Evolutionary conservation across 2,113 vertebrate species (phyloP).

Genomic region (Monarcha castaneiventris): DNA sequence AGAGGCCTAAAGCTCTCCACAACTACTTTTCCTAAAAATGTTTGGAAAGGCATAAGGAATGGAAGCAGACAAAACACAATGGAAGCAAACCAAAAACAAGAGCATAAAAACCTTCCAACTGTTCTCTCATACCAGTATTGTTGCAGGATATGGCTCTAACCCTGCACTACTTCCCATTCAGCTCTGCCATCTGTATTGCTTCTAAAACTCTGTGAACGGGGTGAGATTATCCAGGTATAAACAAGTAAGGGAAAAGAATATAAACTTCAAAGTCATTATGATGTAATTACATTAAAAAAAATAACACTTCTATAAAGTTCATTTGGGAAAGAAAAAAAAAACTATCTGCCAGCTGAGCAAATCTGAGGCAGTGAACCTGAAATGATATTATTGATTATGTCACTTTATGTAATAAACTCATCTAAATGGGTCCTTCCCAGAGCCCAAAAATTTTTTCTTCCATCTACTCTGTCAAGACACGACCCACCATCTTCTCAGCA

Average conservation of each 20-base stretch:
- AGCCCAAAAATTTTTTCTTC: neutral
- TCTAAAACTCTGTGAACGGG: neutral
- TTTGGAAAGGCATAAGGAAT: neutral
- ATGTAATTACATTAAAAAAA: neutral
- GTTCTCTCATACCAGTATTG: neutral
- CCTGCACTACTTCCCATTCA: neutral
- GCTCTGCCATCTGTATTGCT: neutral
- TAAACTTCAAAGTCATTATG: neutral
- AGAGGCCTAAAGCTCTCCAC: neutral
- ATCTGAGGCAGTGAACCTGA: neutral
- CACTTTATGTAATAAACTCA: neutral
- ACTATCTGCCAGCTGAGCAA: neutral
- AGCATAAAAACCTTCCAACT: neutral
- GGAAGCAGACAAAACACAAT: neutral
- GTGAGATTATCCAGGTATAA: neutral
- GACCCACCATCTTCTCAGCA: neutral
- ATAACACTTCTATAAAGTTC: neutral
- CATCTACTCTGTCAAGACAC: neutral
- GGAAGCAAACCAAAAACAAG: neutral
- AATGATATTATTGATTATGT: neutral
- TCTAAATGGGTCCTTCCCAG: neutral
- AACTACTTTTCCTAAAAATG: neutral
- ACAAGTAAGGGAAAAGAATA: neutral
- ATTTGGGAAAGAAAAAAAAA: neutral
- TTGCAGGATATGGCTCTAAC: neutral